Conservation (phyloP, 1,140 invertebrate species). For the Ceratosolen fusciceps region DNA sequence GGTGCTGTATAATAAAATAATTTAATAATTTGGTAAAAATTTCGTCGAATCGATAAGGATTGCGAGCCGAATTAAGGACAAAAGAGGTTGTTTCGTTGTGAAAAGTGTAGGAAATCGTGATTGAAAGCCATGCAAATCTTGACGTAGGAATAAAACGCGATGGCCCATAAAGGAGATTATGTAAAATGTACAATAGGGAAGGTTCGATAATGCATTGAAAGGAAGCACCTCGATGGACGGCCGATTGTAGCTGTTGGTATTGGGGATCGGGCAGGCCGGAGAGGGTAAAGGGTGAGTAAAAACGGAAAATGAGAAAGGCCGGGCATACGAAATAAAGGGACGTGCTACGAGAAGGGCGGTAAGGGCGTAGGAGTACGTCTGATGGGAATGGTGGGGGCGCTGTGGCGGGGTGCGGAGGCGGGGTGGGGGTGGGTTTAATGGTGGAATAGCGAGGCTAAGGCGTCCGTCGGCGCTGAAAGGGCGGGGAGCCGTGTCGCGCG, state of each 20-base stretch:
- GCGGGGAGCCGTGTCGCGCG: neutral
- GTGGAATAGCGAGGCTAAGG: neutral
- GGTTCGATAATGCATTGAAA: neutral
- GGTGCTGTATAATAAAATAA: neutral
- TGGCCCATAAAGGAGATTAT: neutral
- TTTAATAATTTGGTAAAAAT: no score
- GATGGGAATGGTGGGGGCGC: neutral
- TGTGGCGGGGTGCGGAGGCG: neutral
- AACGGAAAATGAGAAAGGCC: neutral
- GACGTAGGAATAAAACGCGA: neutral
- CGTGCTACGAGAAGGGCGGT: no score
- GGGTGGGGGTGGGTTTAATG: neutral
- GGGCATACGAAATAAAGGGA: neutral
- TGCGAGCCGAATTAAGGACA: no score
- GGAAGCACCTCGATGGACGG: neutral
- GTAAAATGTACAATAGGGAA: neutral
- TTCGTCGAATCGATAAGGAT: no score
- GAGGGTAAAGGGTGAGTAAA: no score
- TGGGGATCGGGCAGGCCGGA: no score
- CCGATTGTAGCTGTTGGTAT: no score
- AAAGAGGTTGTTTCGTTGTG: neutral
- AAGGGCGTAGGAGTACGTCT: neutral
- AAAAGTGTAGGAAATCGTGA: neutral
- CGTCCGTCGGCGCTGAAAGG: no score
- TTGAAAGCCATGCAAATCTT: slow-evolving; percentile 1